Evolutionary conservation across 2,797 vertebrate genomes (phyloP).

Genomic region (Iguana delicatissima): DNA sequence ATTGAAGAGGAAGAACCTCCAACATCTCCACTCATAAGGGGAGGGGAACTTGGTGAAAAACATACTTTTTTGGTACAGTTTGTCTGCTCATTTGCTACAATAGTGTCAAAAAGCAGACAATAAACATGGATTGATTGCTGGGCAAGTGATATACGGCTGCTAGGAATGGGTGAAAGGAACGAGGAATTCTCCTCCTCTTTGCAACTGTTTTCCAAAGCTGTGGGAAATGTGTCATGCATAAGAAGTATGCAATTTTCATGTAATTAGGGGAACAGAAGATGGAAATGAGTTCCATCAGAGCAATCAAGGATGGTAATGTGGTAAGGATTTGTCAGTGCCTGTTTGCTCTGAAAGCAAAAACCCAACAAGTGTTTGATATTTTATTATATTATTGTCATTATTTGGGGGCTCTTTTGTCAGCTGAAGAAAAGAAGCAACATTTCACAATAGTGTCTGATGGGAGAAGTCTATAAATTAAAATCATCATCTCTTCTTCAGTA

Average conservation of each 20-base stretch:
- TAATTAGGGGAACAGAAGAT: conserved; percentile 85
- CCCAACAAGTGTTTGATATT: conserved; percentile 75
- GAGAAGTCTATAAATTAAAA: conserved; percentile 47
- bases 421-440: conserved; percentile 49
- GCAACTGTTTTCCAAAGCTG: conserved; percentile 81
- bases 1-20: conserved; percentile 36
- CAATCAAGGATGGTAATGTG: conserved; percentile 85
- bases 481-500: conserved; percentile 9
- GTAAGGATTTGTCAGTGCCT: conserved; percentile 81
- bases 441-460: conserved; percentile 47
- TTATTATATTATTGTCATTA: conserved; percentile 73
- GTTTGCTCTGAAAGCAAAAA: conserved; percentile 82
- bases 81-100: conserved; percentile 74
- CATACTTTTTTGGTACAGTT: conserved; percentile 63
- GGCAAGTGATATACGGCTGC: conserved; percentile 74
- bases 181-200: conserved; percentile 70
- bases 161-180: conserved; percentile 71
- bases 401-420: conserved; percentile 27
- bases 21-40: conserved; percentile 63
- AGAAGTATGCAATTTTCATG: conserved; percentile 85
- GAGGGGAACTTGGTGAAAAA: background rate
- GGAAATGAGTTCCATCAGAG: conserved; percentile 85
- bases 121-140: conserved; percentile 75
- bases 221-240: conserved; percentile 84
- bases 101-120: conserved; percentile 71